Conservation (phyloP, 2,888 invertebrate genomes). For the Microplitis deprimator region DNA sequence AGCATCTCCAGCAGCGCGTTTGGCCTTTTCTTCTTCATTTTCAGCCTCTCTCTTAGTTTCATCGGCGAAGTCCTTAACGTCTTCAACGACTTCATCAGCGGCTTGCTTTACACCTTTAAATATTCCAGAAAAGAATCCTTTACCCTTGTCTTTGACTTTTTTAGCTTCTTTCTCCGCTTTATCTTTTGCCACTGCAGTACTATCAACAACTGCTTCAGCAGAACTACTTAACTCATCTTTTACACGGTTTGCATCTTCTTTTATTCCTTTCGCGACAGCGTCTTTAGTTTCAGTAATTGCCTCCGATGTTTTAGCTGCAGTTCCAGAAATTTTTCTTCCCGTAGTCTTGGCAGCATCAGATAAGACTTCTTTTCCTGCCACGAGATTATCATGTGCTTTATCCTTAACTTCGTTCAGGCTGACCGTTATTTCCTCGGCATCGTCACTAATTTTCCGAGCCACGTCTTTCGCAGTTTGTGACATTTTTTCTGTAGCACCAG, state of each 20-base stretch:
- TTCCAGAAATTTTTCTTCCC: slow-evolving; percentile 67
- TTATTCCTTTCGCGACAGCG: slow-evolving; percentile 42
- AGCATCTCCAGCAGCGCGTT: slow-evolving; percentile 39
- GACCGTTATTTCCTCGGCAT: neutral
- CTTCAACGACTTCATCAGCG: slow-evolving; percentile 45
- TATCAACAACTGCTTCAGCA: slow-evolving; percentile 41
- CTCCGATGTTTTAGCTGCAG: slow-evolving; percentile 35
- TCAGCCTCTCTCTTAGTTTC: slow-evolving; percentile 49
- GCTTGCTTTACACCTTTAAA: slow-evolving; percentile 59
- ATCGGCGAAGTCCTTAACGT: slow-evolving; percentile 51
- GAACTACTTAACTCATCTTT: no score
- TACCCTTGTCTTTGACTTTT: slow-evolving; percentile 57
- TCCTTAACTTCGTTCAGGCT: neutral
- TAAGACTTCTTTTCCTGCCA: slow-evolving; percentile 44
- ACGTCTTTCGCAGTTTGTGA: no score
- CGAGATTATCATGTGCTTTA: slow-evolving; percentile 37
- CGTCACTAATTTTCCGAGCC: no score
- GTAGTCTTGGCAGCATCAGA: slow-evolving; percentile 68
- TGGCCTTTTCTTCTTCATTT: slow-evolving; percentile 47
- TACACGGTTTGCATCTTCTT: no score
- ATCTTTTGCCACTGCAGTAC: slow-evolving; percentile 43
- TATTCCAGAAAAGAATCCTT: slow-evolving; percentile 60
- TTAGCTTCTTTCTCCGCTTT: slow-evolving; percentile 49
- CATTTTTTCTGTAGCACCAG: neutral
- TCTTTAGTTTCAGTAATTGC: slow-evolving; percentile 24